These are phyloP conservation scores for Ammospiza nelsoni DNA, from an alignment of 2,113 vertebrate genomes.

Conservation along the genomic window DNA sequence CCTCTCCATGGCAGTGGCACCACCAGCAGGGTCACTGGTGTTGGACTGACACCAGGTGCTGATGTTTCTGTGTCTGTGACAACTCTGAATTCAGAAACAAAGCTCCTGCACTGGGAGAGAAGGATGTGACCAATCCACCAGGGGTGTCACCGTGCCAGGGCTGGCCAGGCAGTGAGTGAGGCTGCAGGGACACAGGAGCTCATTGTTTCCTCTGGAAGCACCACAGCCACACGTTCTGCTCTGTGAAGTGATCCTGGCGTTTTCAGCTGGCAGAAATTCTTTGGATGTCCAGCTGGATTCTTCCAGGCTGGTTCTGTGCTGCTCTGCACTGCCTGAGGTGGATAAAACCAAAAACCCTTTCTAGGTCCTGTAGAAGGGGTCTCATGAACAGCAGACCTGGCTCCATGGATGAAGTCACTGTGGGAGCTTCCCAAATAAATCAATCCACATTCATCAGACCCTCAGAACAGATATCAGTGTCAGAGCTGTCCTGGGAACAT, in stretches of 20 bases:
- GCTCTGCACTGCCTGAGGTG: neutral
- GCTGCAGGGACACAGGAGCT: fast-evolving
- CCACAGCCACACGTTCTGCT: fast-evolving
- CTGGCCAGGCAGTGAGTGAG: fast-evolving
- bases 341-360: neutral
- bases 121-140: fast-evolving
- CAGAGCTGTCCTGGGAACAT: neutral
- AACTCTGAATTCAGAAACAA: neutral
- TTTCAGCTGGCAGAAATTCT: neutral
- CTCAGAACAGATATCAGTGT: fast-evolving
- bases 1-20: neutral
- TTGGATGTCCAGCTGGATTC: neutral
- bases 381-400: neutral
- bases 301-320: neutral
- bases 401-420: neutral
- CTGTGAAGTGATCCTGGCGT: neutral
- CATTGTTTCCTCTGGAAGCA: neutral
- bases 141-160: neutral
- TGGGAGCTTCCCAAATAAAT: neutral
- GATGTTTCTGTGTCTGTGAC: neutral
- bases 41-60: fast-evolving
- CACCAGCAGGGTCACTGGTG: fast-evolving
- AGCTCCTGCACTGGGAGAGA: neutral
- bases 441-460: fast-evolving
- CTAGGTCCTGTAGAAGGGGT: neutral